A percentile compares a stretch with the other conserved stretches of the same genome.
Evolutionary conservation across 2,113 vertebrate genomes (phyloP).

Genomic region (Odontesthes bonariensis): DNA sequence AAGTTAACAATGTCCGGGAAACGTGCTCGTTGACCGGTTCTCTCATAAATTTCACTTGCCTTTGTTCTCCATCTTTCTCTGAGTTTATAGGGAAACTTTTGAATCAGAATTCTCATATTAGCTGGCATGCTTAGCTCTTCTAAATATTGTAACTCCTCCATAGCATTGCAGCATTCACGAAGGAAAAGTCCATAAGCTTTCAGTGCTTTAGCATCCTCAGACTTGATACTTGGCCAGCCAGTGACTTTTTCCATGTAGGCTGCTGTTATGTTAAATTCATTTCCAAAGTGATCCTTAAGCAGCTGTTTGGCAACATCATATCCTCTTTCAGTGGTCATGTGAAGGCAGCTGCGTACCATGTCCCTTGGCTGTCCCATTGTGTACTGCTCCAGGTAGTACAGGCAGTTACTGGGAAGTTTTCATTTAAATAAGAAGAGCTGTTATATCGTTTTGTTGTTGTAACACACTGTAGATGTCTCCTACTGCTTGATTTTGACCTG

Average conservation of each 20-base stretch:
- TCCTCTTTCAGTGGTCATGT: not conserved
- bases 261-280: not conserved
- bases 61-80: slow-evolving; percentile 9
- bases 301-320: not conserved
- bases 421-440: too few species aligned
- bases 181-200: not conserved
- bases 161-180: not conserved
- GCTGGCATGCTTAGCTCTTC: slow-evolving; percentile 4
- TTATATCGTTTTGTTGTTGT: too few species aligned
- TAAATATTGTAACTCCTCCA: not conserved
- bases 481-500: too few species aligned
- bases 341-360: not conserved
- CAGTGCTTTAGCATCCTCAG: not conserved
- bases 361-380: not conserved
- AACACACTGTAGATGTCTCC: too few species aligned
- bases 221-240: not conserved
- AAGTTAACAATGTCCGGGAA: too few species aligned
- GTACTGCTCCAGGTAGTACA: not conserved
- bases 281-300: not conserved
- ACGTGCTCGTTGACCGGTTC: not conserved
- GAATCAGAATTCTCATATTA: not conserved
- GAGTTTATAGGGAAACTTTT: too few species aligned
- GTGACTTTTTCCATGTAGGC: not conserved
- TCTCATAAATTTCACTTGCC: not conserved
- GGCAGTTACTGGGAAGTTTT: not conserved